phyloP scores from a whole-genome alignment of 2,888 invertebrate genomes.

The Trachelus iudaicus region DNA sequence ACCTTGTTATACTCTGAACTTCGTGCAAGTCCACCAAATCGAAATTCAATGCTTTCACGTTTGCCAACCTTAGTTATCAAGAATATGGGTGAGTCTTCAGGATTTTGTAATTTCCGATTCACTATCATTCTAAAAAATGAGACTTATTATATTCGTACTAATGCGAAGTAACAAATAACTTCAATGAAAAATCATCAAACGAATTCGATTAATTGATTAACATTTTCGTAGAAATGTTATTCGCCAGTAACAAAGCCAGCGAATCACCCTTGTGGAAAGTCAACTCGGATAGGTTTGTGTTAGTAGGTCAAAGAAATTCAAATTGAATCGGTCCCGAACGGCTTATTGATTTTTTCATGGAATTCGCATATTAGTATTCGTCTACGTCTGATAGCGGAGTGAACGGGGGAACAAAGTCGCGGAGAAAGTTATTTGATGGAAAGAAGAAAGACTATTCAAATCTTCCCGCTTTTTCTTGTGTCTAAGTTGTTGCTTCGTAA shows the following conservation, averaged over 20 bases:
- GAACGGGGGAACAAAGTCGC: neutral
- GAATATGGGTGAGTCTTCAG: neutral
- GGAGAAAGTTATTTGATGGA: neutral
- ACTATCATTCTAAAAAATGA: neutral
- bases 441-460: neutral
- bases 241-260: neutral
- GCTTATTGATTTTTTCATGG: neutral
- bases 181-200: neutral
- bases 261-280: neutral
- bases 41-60: neutral
- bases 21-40: neutral
- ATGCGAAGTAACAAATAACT: neutral
- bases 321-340: neutral
- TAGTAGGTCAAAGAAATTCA: neutral
- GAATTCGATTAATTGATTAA: neutral
- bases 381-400: neutral
- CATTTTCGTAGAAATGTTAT: neutral
- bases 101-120: neutral
- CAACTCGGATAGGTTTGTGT: neutral
- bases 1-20: neutral
- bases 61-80: neutral
- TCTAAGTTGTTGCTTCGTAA: conserved; percentile 9
- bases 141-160: neutral
- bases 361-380: neutral
- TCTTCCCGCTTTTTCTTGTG: neutral